Conservation (phyloP, 2,888 invertebrate genomes). For the Lepidocyrtinus sp. region DNA sequence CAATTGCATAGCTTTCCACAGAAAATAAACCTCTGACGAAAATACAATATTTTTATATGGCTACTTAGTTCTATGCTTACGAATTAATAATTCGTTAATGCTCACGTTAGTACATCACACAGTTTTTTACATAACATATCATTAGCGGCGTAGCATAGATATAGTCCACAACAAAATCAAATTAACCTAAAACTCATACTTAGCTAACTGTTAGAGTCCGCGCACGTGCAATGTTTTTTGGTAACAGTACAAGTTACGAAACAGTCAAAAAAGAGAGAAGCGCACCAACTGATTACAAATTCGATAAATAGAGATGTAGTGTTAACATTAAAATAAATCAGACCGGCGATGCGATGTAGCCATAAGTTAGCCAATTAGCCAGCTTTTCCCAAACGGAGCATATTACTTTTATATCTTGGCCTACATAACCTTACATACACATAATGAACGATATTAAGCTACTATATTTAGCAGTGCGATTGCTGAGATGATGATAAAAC, state of each 20-base stretch:
- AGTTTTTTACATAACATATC: slow-evolving; percentile 18
- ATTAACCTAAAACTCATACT: slow-evolving; percentile 22
- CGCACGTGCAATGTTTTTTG: slow-evolving; percentile 28
- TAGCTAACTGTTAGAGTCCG: slow-evolving; percentile 25
- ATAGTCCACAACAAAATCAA: slow-evolving; percentile 2
- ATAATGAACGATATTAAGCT: slow-evolving; percentile 6
- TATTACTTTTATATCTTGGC: background rate
- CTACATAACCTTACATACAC: too few relatives aligned
- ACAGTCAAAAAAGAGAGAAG: slow-evolving; percentile 12
- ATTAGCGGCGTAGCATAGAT: background rate
- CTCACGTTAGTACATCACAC: slow-evolving; percentile 45
- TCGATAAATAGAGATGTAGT: background rate
- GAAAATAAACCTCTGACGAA: slow-evolving; percentile 59
- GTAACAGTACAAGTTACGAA: slow-evolving; percentile 31
- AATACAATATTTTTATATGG: slow-evolving; percentile 32
- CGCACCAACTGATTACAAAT: slow-evolving; percentile 13
- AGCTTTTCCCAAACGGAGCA: background rate
- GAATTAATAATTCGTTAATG: slow-evolving; percentile 45
- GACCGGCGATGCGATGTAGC: background rate
- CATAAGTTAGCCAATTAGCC: too few relatives aligned
- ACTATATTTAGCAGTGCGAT: slow-evolving; percentile 9
- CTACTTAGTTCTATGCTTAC: slow-evolving; percentile 31
- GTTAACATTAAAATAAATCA: background rate
- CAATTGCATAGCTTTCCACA: slow-evolving; percentile 52
- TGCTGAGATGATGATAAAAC: slow-evolving; percentile 20